Evolutionary conservation across 2,888 invertebrate genomes (phyloP), one percentile per base, ranked within the genome.

Genomic region (Macaria liturata): DNA sequence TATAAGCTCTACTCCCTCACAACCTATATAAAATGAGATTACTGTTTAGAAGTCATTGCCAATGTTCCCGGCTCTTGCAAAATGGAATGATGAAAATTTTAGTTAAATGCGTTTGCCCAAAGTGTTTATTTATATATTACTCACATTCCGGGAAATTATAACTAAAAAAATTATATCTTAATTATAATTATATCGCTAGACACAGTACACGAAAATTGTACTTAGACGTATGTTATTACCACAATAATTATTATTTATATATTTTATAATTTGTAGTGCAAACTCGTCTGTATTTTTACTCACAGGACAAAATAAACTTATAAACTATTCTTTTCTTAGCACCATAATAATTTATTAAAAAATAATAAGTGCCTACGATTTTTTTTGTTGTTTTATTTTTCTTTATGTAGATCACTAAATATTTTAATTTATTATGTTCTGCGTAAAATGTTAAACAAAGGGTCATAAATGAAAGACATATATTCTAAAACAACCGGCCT

Each of bases 11-110:
- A 66, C 56, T 62, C 75, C 78, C 69, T 83, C 79, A 84, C 82
- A 86, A 84, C 82, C 84, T 82, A 83, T 64, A 77, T 66, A 65
- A 79, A 76, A 81, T 88, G 88, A 88, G 88, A 89, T 89, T 88
- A 79, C 88, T 78, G 74, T 63, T 71, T 54, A 67, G 72, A 74
- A 84, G 40, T 50, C 43, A 64, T 83, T 84, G 84, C 88, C 81
- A 80, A 80, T 58, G 67, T 51, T 78, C 87, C 88, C 88, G 86
- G 85, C 86, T 72, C 52, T 52, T 59, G 57, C 62, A 68, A 61
- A 61, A 60, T 83, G 83, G 84, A 83, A 84, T 84, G 83, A 71
- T 76, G 64, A 20, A 20, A 59, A 61, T 64, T 63, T 59, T 71
- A 59, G 57, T 71, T 81, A 83, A 85, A 82, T 80, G 76, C 78